phyloP scores from a whole-genome alignment of 2,113 vertebrate species.

The Acrocephalus kingi region DNA sequence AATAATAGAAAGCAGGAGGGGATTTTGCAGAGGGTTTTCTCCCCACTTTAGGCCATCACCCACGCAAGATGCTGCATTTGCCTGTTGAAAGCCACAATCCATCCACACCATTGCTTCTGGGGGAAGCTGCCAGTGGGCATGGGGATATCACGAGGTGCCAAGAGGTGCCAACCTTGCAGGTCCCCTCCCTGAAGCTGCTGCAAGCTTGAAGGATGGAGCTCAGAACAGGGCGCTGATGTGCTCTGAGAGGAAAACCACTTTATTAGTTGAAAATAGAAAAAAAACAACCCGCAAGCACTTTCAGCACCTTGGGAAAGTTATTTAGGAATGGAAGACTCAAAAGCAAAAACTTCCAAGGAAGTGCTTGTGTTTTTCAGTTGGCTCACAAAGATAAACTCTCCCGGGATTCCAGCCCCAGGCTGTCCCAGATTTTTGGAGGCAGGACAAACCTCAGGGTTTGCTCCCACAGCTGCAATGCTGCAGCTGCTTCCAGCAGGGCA shows the following conservation, averaged over 20 bases:
- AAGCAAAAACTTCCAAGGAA: background rate
- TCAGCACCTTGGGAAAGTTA: background rate
- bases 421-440: rapidly evolving
- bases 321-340: background rate
- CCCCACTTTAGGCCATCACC: background rate
- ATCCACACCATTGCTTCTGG: rapidly evolving
- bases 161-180: background rate
- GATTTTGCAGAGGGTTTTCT: background rate
- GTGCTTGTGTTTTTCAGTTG: background rate
- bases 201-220: rapidly evolving
- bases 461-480: background rate
- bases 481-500: background rate
- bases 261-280: background rate
- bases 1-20: background rate
- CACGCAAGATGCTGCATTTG: background rate
- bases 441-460: background rate
- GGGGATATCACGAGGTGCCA: background rate
- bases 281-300: background rate
- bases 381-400: background rate
- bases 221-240: background rate
- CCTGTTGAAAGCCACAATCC: background rate
- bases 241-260: background rate
- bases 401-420: rapidly evolving
- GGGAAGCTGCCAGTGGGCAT: background rate
- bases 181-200: background rate